These are phyloP conservation scores for Cyaniris semiargus DNA, from an alignment of 2,888 invertebrate genomes.

Conservation along the genomic window DNA sequence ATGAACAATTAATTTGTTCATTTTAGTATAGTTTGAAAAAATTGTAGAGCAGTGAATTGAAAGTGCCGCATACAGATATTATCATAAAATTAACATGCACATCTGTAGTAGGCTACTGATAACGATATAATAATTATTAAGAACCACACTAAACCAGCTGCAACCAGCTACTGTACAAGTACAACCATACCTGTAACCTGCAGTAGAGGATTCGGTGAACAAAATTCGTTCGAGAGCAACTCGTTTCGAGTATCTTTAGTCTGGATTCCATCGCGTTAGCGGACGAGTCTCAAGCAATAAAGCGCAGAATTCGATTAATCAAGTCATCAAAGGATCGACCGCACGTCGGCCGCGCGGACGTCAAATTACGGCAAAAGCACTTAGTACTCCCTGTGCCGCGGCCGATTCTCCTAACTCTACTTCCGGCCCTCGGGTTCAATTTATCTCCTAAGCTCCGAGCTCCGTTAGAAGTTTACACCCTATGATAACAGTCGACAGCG, in stretches of 20 bases:
- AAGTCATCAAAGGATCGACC: constrained; percentile 26
- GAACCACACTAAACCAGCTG: background rate
- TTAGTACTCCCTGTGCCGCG: constrained; percentile 23
- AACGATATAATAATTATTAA: background rate
- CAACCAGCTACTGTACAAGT: background rate
- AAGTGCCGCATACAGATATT: background rate
- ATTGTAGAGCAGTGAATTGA: background rate
- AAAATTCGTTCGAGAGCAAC: background rate
- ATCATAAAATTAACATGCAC: background rate
- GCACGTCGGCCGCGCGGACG: constrained; percentile 1
- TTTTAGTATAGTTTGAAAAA: background rate
- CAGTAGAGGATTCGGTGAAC: background rate
- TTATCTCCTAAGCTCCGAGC: constrained; percentile 67
- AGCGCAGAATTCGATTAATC: constrained; percentile 19
- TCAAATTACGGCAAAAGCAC: constrained; percentile 26
- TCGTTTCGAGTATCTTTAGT: constrained; percentile 1
- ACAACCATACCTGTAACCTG: background rate
- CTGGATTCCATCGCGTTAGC: constrained; percentile 13
- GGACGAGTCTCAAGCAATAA: constrained; percentile 14
- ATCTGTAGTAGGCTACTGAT: background rate
- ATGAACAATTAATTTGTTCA: background rate
- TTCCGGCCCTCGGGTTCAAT: constrained; percentile 72
- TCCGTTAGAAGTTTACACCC: constrained; percentile 69
- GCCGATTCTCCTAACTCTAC: constrained; percentile 56
- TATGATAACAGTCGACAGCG: constrained; percentile 65